Evolutionary conservation across 37 sponge, comb jelly and placozoan genomes (phyloP), one percentile per base, ranked within the genome.

Genomic region (Lycopodina hypogea): DNA sequence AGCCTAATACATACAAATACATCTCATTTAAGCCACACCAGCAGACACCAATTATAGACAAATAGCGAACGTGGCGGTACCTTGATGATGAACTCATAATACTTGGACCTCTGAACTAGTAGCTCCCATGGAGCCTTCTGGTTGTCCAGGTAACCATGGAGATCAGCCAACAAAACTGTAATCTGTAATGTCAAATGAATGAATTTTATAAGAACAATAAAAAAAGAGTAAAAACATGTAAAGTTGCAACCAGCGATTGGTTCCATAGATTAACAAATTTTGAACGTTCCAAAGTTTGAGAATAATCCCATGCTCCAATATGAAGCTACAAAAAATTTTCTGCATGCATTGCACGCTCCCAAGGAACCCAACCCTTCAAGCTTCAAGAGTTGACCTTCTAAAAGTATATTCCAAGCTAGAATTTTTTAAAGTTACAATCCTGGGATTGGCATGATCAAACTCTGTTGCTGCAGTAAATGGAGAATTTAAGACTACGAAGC

Each of bases 91-190:
- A 85, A 83, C 48, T 94, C 90, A 75, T 97, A 97, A 56, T 97
- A 97, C 68, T 95, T 83, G 22, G 91, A 89, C 21, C 95, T 51
- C 15, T 82, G 72, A 14, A 52, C 83, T 50, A 97, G 76, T 21
- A 95, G 84, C 55, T 95, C 93, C 98, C 98, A 95, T 0, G 98
- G 95, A 34, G 95, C 95, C 69, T 97, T 95, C 88, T 76, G 81
- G 85, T 97, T 97, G 88, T 97, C 98, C 28, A 97, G 77, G 77
- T 89, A 94, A 63, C 85, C 98, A 81, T 95, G 98, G 15, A 97
- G 85, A 55, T 97, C 98, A 67, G 98, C 98, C 68, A 97, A 79
- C 48, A 97, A 50, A 0, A 97, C 89, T 23, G 84, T 95, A 9
- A 96, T 93, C 97, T 96, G 70, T 4, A 35, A 42, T 2, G 26